Percentiles rank a stretch among this genome's conserved stretches.
phyloP scores from a whole-genome alignment of 2,113 vertebrate genomes.

The Cavia aperea region DNA sequence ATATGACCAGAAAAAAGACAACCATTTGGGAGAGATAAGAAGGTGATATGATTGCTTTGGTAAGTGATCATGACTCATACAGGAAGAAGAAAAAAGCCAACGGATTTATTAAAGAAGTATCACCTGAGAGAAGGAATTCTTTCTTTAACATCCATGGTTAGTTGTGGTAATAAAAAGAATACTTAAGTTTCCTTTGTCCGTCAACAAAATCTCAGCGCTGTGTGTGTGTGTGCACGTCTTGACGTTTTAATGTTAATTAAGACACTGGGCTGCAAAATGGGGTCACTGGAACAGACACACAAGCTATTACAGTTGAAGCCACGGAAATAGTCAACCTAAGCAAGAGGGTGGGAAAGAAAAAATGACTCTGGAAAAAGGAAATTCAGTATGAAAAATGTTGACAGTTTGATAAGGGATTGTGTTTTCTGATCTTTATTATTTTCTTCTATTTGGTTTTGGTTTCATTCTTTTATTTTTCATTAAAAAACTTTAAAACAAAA shows the following conservation, averaged over 20 bases:
- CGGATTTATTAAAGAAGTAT: neutral
- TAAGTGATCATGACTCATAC: constrained; percentile 5
- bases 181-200: neutral
- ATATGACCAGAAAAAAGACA: neutral
- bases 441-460: too few relatives aligned
- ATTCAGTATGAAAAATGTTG: neutral
- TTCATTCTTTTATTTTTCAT: too few relatives aligned
- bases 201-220: constrained; percentile 40
- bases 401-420: too few relatives aligned
- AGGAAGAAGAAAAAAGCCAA: constrained; percentile 12
- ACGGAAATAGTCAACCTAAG: constrained; percentile 4
- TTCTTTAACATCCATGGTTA: neutral
- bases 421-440: too few relatives aligned
- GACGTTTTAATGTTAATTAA: constrained; percentile 40
- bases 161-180: constrained; percentile 16
- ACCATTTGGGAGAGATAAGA: neutral
- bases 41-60: neutral
- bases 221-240: neutral
- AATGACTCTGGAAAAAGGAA: constrained; percentile 9
- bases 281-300: neutral
- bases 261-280: neutral
- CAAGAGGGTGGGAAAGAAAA: neutral
- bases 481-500: too few relatives aligned
- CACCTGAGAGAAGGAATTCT: neutral
- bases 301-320: constrained; percentile 2